A percentile compares a stretch with the other conserved stretches of the same genome.
Evolutionary conservation across 2,797 vertebrate genomes (phyloP).

Genomic region (Gymnothorax javanicus): DNA sequence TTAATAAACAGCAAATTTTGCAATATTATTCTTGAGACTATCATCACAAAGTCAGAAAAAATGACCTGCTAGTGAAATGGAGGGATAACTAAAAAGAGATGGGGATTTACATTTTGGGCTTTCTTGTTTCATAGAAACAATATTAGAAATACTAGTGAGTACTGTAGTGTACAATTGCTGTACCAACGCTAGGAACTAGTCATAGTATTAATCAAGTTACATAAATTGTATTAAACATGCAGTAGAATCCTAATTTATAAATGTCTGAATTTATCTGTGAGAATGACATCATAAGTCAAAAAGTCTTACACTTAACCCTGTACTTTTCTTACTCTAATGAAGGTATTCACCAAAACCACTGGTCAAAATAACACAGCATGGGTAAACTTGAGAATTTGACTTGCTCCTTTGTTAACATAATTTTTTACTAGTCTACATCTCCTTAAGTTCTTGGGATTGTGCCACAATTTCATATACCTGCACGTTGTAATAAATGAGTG

Average conservation of each 20-base stretch:
- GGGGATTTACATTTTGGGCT: background rate
- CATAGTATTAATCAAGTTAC: background rate
- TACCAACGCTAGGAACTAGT: background rate
- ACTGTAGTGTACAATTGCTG: background rate
- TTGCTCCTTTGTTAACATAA: too few species aligned
- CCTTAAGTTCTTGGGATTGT: too few species aligned
- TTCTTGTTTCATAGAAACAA: background rate
- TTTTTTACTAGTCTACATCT: too few species aligned
- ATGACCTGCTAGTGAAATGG: background rate
- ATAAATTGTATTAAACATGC: background rate
- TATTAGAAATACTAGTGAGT: background rate
- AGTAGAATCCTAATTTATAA: conserved; percentile 22
- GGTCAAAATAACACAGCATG: too few species aligned
- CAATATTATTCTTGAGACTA: background rate
- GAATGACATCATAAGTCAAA: background rate
- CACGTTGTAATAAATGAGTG: background rate
- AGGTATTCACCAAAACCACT: too few species aligned
- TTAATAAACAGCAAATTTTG: background rate
- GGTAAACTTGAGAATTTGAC: too few species aligned
- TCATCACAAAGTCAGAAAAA: background rate
- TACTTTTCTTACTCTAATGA: too few species aligned
- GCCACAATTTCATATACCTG: too few species aligned
- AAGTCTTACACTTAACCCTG: too few species aligned
- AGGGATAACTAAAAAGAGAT: background rate
- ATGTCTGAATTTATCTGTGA: conserved; percentile 31